Percentiles rank a stretch among this genome's conserved stretches.
phyloP scores from a whole-genome alignment of 2,888 invertebrate species.

The Cryptus viduatorius region DNA sequence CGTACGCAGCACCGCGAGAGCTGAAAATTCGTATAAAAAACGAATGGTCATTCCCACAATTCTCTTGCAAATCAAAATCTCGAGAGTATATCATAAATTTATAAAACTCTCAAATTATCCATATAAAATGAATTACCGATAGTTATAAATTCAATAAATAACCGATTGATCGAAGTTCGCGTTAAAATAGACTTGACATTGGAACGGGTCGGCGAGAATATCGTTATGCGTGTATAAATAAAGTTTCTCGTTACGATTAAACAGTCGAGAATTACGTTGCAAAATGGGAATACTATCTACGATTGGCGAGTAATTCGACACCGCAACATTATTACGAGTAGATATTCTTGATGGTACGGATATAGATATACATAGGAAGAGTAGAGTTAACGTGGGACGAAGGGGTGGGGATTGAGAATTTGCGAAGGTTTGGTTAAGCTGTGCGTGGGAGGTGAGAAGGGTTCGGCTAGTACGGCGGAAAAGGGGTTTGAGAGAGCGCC shows the following conservation, averaged over 20 bases:
- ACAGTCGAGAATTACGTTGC: slow-evolving; percentile 16
- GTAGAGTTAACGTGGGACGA: background rate
- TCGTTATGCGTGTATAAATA: background rate
- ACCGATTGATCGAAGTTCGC: background rate
- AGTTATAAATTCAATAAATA: background rate
- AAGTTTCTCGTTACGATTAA: slow-evolving; percentile 8
- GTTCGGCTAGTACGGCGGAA: slow-evolving; percentile 10
- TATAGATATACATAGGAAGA: slow-evolving; percentile 8
- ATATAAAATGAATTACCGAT: background rate
- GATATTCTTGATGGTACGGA: background rate
- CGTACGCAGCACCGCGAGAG: background rate
- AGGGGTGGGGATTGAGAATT: background rate
- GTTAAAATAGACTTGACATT: background rate
- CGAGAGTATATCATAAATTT: background rate
- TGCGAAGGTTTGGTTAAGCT: slow-evolving; percentile 11
- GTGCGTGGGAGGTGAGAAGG: background rate
- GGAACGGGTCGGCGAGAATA: background rate
- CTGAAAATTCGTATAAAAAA: slow-evolving; percentile 8
- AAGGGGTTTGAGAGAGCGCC: slow-evolving; percentile 11
- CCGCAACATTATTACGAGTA: slow-evolving; percentile 27
- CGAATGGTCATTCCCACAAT: background rate
- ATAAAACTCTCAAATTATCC: too few species aligned
- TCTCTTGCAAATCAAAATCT: background rate
- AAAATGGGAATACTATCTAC: slow-evolving; percentile 9
- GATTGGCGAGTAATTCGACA: slow-evolving; percentile 11